phyloP scores from a whole-genome alignment of 2,888 invertebrate species.

The Melanostoma mellinum region DNA sequence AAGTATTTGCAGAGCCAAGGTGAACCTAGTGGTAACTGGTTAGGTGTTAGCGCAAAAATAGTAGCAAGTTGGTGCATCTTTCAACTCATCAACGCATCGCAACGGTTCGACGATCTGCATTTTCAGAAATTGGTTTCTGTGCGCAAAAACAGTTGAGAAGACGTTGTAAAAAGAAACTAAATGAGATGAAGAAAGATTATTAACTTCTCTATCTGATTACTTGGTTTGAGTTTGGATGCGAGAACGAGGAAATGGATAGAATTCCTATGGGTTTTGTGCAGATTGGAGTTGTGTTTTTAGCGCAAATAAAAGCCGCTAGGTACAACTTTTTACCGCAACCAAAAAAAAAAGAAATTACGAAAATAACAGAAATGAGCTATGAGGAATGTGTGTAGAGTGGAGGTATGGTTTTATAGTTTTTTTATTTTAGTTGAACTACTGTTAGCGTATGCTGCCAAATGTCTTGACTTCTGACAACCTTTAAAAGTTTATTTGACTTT shows the following conservation, averaged over 20 bases:
- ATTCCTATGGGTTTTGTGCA: slow-evolving; percentile 25
- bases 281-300: background rate
- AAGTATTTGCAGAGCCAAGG: slow-evolving; percentile 38
- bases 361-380: no score
- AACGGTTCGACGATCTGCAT: slow-evolving; percentile 60
- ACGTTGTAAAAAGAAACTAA: background rate
- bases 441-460: no score
- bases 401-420: no score
- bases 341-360: background rate
- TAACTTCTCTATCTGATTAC: slow-evolving; percentile 48
- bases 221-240: slow-evolving; percentile 40
- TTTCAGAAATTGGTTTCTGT: slow-evolving; percentile 49
- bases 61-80: background rate
- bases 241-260: slow-evolving; percentile 51
- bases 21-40: slow-evolving; percentile 10
- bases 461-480: no score
- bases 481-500: no score
- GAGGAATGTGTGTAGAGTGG: no score
- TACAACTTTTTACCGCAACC: background rate
- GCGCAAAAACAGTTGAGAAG: slow-evolving; percentile 20
- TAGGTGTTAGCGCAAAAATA: background rate
- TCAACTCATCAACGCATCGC: slow-evolving; percentile 16
- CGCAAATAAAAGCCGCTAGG: background rate
- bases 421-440: no score
- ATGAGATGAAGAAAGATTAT: slow-evolving; percentile 40